A percentile compares a stretch with the other conserved stretches of the same genome.
phyloP scores from a whole-genome alignment of 2,888 invertebrate species.

The Falcaria lacertinaria region DNA sequence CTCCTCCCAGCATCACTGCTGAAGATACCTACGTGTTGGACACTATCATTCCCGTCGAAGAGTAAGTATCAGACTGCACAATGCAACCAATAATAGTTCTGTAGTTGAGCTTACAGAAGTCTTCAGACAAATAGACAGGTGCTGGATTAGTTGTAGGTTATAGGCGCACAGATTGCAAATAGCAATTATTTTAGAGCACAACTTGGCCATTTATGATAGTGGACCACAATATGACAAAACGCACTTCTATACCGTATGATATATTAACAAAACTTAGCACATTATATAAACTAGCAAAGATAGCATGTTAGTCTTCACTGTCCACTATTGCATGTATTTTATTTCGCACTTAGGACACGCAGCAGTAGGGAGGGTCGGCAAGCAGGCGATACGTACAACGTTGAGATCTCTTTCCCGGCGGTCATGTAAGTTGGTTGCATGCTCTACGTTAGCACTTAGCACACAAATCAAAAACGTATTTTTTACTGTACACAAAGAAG shows the following conservation, averaged over 20 bases:
- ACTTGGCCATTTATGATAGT: slow-evolving; percentile 31
- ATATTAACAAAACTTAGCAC: slow-evolving; percentile 10
- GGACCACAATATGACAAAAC: slow-evolving; percentile 18
- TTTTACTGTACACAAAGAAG: too few species aligned
- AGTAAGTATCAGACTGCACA: slow-evolving; percentile 81
- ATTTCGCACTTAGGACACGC: slow-evolving; percentile 82
- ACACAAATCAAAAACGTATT: slow-evolving; percentile 14
- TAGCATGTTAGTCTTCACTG: slow-evolving; percentile 58
- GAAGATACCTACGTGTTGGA: slow-evolving; percentile 91
- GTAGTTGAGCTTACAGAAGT: neutral
- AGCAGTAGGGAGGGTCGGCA: slow-evolving; percentile 89
- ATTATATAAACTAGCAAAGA: slow-evolving; percentile 20
- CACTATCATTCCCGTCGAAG: slow-evolving; percentile 90
- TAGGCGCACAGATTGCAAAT: slow-evolving; percentile 14
- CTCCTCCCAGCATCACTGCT: slow-evolving; percentile 79
- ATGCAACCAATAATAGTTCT: neutral
- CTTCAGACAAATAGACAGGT: slow-evolving; percentile 17
- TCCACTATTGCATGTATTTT: slow-evolving; percentile 74
- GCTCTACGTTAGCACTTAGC: slow-evolving; percentile 37
- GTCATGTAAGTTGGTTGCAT: slow-evolving; percentile 87
- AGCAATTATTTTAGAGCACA: slow-evolving; percentile 26
- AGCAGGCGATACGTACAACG: slow-evolving; percentile 93
- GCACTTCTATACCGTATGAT: slow-evolving; percentile 16
- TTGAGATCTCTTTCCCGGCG: slow-evolving; percentile 95
- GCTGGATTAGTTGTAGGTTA: slow-evolving; percentile 30